phyloP scores from a whole-genome alignment of 1,140 invertebrate genomes.

The Sogatella furcifera region DNA sequence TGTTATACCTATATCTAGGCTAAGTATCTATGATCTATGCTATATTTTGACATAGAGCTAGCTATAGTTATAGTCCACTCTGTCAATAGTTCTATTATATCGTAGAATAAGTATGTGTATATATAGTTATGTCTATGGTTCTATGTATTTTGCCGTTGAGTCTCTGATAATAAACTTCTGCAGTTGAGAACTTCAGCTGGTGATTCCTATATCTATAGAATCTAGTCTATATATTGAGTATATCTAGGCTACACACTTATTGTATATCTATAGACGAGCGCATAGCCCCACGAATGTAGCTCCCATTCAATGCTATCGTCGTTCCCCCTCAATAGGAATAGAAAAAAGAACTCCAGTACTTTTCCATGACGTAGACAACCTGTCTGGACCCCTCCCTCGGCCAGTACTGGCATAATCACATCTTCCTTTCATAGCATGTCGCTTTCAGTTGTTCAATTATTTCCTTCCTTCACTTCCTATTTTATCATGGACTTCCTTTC shows the following conservation, averaged over 20 bases:
- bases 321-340: not conserved
- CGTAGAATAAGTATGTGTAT: too few species aligned
- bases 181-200: not conserved
- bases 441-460: not conserved
- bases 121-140: not conserved
- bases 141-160: not conserved
- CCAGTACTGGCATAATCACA: not conserved
- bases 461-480: not conserved
- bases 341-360: constrained; percentile 3
- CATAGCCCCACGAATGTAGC: too few species aligned
- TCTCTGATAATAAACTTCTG: not conserved
- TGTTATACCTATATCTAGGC: too few species aligned
- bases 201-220: too few species aligned
- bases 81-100: too few species aligned
- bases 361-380: constrained; percentile 12
- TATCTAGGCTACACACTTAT: too few species aligned
- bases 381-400: not conserved
- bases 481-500: not conserved
- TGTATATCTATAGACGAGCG: not conserved
- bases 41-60: too few species aligned
- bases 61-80: too few species aligned
- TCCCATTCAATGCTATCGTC: not conserved
- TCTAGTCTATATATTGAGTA: too few species aligned
- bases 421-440: not conserved
- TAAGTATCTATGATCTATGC: too few species aligned